These are phyloP conservation scores for Danio tinwini DNA, from an alignment of 2,797 vertebrate species.

Conservation along the genomic window DNA sequence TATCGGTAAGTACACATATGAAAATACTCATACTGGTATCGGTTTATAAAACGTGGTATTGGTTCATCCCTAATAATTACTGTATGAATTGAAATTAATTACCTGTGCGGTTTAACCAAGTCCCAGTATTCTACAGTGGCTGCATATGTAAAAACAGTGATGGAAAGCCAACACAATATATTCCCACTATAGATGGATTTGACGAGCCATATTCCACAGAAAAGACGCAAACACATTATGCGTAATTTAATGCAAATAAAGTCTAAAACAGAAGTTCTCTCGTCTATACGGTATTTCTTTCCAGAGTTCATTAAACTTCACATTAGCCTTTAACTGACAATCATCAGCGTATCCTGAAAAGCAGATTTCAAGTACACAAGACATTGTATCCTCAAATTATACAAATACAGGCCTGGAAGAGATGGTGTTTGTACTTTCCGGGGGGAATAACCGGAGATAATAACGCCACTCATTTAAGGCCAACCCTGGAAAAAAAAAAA, in stretches of 20 bases:
- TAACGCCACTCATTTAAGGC: constrained; percentile 52
- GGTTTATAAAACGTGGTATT: no score
- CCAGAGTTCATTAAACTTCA: constrained; percentile 34
- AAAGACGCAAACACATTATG: constrained; percentile 18
- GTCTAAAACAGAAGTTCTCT: constrained; percentile 18
- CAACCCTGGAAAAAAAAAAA: constrained; percentile 18
- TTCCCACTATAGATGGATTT: background rate
- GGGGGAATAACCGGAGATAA: constrained; percentile 48
- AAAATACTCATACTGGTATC: no score
- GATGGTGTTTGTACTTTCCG: constrained; percentile 38
- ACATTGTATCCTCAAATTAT: constrained; percentile 24
- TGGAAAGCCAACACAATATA: background rate
- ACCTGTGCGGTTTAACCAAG: background rate
- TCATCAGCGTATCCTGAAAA: constrained; percentile 17
- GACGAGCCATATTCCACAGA: constrained; percentile 8
- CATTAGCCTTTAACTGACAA: constrained; percentile 39
- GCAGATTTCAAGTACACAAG: constrained; percentile 31
- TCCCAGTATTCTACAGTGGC: background rate
- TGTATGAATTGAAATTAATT: no score
- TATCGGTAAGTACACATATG: no score
- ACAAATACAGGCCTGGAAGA: constrained; percentile 16
- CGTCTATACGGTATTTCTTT: constrained; percentile 6
- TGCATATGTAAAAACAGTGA: background rate
- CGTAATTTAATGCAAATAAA: constrained; percentile 25
- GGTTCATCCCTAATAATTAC: no score